Base-by-base conservation (phyloP, 2,888 invertebrate species). In the Xylocampa areola region DNA sequence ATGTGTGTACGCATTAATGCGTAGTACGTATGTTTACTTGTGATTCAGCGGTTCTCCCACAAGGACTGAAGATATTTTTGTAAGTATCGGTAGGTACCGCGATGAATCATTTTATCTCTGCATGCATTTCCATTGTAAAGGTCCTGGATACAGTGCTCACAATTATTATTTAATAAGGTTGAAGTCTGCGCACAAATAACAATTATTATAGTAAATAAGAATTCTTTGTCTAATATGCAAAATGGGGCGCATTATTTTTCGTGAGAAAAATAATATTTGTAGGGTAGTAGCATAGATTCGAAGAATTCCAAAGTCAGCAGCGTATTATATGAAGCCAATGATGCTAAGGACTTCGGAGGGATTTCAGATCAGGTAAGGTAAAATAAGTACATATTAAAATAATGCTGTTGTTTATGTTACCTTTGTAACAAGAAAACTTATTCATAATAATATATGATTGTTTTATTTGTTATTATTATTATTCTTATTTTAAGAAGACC, bases 81-180 rank as follows among this genome's bases (percentile, higher is more conserved):
- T 91, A 76, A 91, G 92, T 91, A 81, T 73, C 67, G 78, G 77
- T 83, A 81, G 72, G 77, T 82, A 83, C 83, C 80, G 78, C 83
- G 86, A 87, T 90, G 91, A 91, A 81, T 91, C 89, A 91, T 80
- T 80, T 73, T 82, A 83, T 82, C 79, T 76, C 79, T 71, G 73
- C 70, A 45, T 65, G 65, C 63, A 70, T 76, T 74, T 69, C 61
- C 58, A 70, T 67, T 76, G 64, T 73, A 67, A 48, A 60, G 60
- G 49, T 52, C 65, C 60, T 65, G 52, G 51, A 49, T 36, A 58
- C 37, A 17, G 25, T 36, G 54, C 37, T 54, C 27, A 36, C 37
- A 23, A 49, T 52, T 52, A 49, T 52, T 70, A 49, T 49, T 51
- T 35, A 58, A 58, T 14, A 21, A 58, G 27, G 39, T 14, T 23